Percentiles rank a stretch among this genome's conserved stretches.
Conservation (phyloP, 2,113 vertebrate species). For the Oryzias melastigma region DNA sequence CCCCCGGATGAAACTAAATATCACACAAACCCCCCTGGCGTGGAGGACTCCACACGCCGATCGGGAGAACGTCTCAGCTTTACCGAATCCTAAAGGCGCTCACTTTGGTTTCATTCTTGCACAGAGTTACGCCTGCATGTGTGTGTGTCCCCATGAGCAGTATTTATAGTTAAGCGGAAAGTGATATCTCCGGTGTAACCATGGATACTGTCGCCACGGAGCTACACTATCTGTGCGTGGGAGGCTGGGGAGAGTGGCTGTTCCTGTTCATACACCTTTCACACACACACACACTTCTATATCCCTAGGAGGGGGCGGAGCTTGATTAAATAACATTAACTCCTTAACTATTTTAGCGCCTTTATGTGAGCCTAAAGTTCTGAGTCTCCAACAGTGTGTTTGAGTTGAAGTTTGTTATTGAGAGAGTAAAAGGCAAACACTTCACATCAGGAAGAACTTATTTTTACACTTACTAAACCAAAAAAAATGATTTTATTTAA, state of each 20-base stretch:
- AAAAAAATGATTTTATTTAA: too few species aligned
- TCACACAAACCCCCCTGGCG: conserved; percentile 10
- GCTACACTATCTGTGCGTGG: conserved; percentile 66
- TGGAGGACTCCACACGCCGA: too few species aligned
- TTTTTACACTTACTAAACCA: too few species aligned
- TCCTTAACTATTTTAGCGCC: too few species aligned
- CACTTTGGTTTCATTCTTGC: conserved; percentile 1
- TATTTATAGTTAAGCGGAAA: conserved; percentile 80
- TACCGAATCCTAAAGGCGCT: background rate
- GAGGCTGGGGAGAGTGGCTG: conserved; percentile 59
- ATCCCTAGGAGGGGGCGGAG: too few species aligned
- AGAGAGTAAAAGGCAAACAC: too few species aligned
- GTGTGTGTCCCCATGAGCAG: conserved; percentile 69
- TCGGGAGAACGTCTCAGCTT: background rate
- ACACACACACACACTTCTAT: conserved; percentile 14
- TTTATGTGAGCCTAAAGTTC: too few species aligned
- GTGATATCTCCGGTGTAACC: conserved; percentile 79
- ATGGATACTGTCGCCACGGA: conserved; percentile 80
- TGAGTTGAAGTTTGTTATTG: too few species aligned
- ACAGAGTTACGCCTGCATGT: conserved; percentile 4
- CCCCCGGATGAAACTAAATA: conserved; percentile 17
- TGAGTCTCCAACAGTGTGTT: too few species aligned
- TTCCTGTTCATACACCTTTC: conserved; percentile 23
- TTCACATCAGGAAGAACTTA: too few species aligned
- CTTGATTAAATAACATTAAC: too few species aligned